These are phyloP conservation scores for Dicrurus megarhynchus DNA, from an alignment of 2,113 vertebrate species.

Conservation along the genomic window DNA sequence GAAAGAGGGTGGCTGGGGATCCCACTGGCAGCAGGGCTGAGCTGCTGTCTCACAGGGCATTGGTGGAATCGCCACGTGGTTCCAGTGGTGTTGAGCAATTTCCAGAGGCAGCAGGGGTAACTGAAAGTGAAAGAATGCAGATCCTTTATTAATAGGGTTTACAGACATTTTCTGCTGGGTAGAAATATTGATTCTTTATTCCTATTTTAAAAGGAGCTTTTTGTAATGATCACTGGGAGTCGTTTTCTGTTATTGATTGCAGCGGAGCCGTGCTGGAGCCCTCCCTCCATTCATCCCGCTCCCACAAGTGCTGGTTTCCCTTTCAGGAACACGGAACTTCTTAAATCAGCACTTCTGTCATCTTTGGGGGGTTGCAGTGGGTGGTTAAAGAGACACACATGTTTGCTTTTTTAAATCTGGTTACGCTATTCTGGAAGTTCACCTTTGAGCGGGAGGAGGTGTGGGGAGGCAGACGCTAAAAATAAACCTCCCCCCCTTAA, in stretches of 20 bases:
- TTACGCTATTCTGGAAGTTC: conserved; percentile 56
- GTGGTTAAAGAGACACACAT: conserved; percentile 30
- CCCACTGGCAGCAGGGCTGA: background rate
- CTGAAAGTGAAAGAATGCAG: conserved; percentile 27
- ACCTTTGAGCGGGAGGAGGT: conserved; percentile 35
- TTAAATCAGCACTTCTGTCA: background rate
- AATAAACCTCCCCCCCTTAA: conserved; percentile 69
- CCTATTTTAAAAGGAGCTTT: conserved; percentile 44
- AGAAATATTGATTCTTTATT: conserved; percentile 48
- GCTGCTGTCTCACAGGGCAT: accelerated
- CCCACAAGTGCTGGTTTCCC: background rate
- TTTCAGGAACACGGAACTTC: background rate
- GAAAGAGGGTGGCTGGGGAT: background rate
- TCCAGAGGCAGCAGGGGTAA: background rate
- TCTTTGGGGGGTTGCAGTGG: background rate
- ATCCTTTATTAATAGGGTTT: conserved; percentile 1
- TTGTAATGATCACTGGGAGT: conserved; percentile 28
- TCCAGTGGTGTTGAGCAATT: background rate
- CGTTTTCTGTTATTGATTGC: background rate
- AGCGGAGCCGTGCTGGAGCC: background rate
- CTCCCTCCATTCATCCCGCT: background rate
- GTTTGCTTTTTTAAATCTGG: conserved; percentile 59
- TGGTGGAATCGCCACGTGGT: accelerated
- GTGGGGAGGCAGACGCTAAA: conserved; percentile 62
- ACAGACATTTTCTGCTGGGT: conserved; percentile 5